Evolutionary conservation across 2,888 invertebrate genomes (phyloP).

Genomic region (Galeopsomyia nigrocyanea): DNA sequence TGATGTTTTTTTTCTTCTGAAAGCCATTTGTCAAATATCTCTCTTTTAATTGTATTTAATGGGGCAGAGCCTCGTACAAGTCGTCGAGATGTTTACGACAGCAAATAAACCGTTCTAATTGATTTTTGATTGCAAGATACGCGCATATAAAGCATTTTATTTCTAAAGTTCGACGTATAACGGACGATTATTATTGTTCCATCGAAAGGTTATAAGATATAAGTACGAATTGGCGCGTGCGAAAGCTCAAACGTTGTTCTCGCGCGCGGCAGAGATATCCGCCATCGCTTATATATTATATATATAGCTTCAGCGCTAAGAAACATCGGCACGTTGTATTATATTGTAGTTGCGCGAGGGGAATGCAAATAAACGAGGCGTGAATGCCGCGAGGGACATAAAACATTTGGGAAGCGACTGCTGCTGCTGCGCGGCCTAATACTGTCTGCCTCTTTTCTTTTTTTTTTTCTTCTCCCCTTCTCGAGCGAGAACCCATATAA

Average conservation of each 20-base stretch:
- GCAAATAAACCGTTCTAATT: no score
- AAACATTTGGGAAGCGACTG: slow-evolving; percentile 20
- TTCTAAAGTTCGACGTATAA: no score
- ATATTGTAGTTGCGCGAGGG: background rate
- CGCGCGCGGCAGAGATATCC: slow-evolving; percentile 15
- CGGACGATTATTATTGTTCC: no score
- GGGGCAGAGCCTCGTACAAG: slow-evolving; percentile 21
- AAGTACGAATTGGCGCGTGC: background rate
- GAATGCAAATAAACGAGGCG: slow-evolving; percentile 44
- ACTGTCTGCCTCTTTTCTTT: background rate
- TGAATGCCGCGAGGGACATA: slow-evolving; percentile 24
- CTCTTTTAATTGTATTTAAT: slow-evolving; percentile 32
- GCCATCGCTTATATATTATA: no score
- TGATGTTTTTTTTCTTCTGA: no score
- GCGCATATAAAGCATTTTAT: no score
- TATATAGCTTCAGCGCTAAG: slow-evolving; percentile 8
- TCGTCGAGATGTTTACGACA: background rate
- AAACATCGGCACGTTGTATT: slow-evolving; percentile 10
- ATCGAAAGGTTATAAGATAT: no score
- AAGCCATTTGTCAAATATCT: slow-evolving; percentile 24
- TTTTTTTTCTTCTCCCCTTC: no score
- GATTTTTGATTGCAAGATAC: no score
- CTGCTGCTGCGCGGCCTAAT: slow-evolving; percentile 1
- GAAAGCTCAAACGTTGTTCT: no score
- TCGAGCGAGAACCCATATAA: no score